Evolutionary conservation across 2,797 vertebrate species (phyloP).

Genomic region (Lacerta bilineata): DNA sequence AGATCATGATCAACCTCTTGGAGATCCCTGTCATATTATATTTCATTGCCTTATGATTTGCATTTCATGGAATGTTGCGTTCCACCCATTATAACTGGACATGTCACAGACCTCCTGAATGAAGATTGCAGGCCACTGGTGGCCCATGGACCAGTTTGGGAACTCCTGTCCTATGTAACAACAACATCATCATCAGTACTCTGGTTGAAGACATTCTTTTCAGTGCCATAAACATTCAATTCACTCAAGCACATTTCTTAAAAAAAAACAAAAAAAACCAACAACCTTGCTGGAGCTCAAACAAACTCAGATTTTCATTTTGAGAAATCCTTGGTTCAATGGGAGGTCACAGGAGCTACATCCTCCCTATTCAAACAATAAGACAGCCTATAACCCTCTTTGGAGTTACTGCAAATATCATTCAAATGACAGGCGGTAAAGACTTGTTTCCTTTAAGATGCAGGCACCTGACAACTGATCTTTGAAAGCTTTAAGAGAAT

Average conservation of each 20-base stretch:
- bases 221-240: background rate
- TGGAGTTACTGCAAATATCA: conserved; percentile 12
- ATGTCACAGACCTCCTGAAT: too few species aligned
- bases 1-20: too few species aligned
- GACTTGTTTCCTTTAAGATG: background rate
- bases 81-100: too few species aligned
- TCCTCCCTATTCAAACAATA: conserved; percentile 4
- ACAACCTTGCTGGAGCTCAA: background rate
- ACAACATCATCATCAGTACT: too few species aligned
- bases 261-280: too few species aligned
- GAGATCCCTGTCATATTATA: too few species aligned
- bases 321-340: conserved; percentile 8
- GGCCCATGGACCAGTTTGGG: too few species aligned
- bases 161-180: too few species aligned
- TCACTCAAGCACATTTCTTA: background rate
- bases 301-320: background rate
- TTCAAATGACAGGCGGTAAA: background rate
- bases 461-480: background rate
- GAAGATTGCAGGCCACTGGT: too few species aligned
- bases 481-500: conserved; percentile 22
- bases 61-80: too few species aligned
- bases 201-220: background rate
- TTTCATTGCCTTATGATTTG: too few species aligned
- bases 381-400: background rate
- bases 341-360: background rate